Evolutionary conservation across 37 sponge, comb jelly and placozoan species (phyloP).

Genomic region (Ephydatia muelleri): DNA sequence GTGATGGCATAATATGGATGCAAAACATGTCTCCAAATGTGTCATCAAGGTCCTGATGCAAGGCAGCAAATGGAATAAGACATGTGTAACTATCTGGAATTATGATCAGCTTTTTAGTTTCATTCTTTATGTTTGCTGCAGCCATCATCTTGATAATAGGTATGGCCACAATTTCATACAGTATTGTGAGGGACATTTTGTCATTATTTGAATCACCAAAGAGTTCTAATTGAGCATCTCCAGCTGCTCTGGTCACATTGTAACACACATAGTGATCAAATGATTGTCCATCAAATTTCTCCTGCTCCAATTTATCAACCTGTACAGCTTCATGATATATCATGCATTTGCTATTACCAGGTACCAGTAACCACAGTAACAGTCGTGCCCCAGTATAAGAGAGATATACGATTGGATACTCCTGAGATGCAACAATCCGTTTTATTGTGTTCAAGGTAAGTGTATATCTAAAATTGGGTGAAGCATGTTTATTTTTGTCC

Average conservation of each 20-base stretch:
- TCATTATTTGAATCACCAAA: conserved; percentile 8
- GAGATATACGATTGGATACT: conserved; percentile 49
- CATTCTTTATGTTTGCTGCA: neutral
- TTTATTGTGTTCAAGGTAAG: conserved; percentile 19
- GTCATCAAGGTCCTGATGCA: conserved; percentile 19
- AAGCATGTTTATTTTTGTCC: conserved; percentile 7
- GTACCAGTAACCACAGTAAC: conserved; percentile 65
- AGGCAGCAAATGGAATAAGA: conserved; percentile 57
- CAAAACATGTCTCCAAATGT: conserved; percentile 56
- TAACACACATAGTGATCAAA: conserved; percentile 63
- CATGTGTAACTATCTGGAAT: conserved; percentile 67
- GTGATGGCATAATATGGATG: conserved; percentile 59
- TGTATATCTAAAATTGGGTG: conserved; percentile 14
- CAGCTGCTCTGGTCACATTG: conserved; percentile 15
- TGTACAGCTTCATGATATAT: conserved; percentile 41
- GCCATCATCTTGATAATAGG: conserved; percentile 35
- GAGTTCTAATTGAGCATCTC: conserved; percentile 37
- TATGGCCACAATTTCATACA: conserved; percentile 48
- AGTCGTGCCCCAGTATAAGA: conserved; percentile 65
- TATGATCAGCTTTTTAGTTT: conserved; percentile 22
- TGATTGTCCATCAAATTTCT: conserved; percentile 60
- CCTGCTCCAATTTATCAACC: conserved; percentile 12
- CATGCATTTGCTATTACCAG: conserved; percentile 4
- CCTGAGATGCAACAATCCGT: conserved; percentile 14
- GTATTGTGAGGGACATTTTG: conserved; percentile 27